Evolutionary conservation across 2,888 invertebrate genomes (phyloP).

Genomic region (Congeria kusceri): DNA sequence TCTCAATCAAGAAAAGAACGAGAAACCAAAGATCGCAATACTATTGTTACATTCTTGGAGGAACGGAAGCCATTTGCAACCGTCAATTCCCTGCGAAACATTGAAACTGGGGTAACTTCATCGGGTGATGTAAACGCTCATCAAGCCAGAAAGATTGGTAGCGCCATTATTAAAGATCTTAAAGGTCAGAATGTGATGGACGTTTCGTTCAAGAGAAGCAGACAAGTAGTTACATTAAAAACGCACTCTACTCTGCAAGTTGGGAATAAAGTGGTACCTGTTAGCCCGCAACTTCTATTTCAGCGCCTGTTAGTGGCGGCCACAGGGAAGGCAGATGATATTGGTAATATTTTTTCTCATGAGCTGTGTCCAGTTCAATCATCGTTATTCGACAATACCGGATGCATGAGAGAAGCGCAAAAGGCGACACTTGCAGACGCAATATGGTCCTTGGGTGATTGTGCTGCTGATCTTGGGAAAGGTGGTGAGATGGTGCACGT

Average conservation of each 20-base stretch:
- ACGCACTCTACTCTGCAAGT: slow-evolving; percentile 31
- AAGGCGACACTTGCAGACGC: slow-evolving; percentile 42
- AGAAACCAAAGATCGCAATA: slow-evolving; percentile 16
- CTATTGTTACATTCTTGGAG: slow-evolving; percentile 22
- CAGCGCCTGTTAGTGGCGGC: slow-evolving; percentile 58
- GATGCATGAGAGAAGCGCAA: slow-evolving; percentile 27
- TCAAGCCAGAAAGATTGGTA: slow-evolving; percentile 50
- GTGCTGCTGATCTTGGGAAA: neutral
- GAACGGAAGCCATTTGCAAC: slow-evolving; percentile 47
- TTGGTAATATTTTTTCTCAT: neutral
- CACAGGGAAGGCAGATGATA: slow-evolving; percentile 4
- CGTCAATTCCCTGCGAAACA: slow-evolving; percentile 43
- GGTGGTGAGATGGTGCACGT: slow-evolving; percentile 3
- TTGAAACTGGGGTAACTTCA: slow-evolving; percentile 57
- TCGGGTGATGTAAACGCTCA: slow-evolving; percentile 58
- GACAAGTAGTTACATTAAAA: slow-evolving; percentile 49
- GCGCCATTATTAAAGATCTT: slow-evolving; percentile 47
- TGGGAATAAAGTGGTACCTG: slow-evolving; percentile 45
- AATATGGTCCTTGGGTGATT: slow-evolving; percentile 38
- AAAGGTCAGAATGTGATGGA: slow-evolving; percentile 36
- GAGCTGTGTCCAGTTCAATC: slow-evolving; percentile 29
- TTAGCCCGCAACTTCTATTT: slow-evolving; percentile 65
- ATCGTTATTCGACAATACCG: slow-evolving; percentile 48
- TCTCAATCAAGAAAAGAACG: slow-evolving; percentile 3
- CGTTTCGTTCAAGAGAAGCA: slow-evolving; percentile 44